A percentile compares a stretch with the other conserved stretches of the same genome.
These are phyloP conservation scores for Stercorarius parasiticus DNA, from an alignment of 2,113 vertebrate species.

Conservation along the genomic window DNA sequence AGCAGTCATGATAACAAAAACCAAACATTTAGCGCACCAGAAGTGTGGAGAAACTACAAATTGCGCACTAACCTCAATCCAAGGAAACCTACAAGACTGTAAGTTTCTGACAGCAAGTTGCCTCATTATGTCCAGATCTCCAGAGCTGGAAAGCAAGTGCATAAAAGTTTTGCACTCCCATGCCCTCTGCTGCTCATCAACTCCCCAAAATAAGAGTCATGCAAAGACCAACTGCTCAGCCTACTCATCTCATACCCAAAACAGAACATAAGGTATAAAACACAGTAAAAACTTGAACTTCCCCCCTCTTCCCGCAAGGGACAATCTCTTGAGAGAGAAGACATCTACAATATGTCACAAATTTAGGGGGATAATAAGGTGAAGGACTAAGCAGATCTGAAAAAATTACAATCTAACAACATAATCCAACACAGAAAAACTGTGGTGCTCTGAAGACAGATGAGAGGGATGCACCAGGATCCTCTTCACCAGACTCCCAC, in stretches of 20 bases:
- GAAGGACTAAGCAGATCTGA: neutral
- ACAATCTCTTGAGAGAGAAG: neutral
- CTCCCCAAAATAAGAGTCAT: constrained; percentile 41
- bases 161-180: constrained; percentile 51
- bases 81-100: constrained; percentile 62
- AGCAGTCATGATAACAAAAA: constrained; percentile 19
- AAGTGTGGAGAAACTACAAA: constrained; percentile 53
- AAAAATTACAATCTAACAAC: neutral
- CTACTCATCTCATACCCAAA: neutral
- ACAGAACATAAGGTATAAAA: neutral
- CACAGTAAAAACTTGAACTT: neutral
- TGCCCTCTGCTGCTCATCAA: constrained; percentile 32
- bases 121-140: constrained; percentile 57
- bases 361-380: neutral
- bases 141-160: constrained; percentile 63
- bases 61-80: constrained; percentile 38
- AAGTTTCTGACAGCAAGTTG: constrained; percentile 54
- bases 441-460: neutral
- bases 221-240: constrained; percentile 30
- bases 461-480: neutral
- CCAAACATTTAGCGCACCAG: constrained; percentile 33
- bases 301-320: neutral
- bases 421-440: neutral
- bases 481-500: neutral
- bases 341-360: neutral